Base-by-base conservation (phyloP, 2,888 invertebrate species). In the Eugnorisma glareosa region DNA sequence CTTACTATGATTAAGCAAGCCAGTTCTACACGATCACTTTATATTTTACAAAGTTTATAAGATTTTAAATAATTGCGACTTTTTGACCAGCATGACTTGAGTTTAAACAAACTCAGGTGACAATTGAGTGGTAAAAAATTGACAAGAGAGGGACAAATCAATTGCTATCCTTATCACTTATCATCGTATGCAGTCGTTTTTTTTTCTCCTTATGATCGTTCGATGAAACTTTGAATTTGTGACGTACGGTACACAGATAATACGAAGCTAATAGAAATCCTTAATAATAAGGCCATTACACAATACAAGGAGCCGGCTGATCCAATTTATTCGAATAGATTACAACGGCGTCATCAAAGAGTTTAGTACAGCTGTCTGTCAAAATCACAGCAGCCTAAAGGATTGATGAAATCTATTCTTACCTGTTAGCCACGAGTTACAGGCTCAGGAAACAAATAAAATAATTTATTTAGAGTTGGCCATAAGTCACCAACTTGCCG, bases 311-410 rank as follows among this genome's bases (percentile, higher is more conserved):
- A 75, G 68, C 68, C 67, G 77, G 24, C 75, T 79, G 72, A 81
- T 85, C 73, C 82, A 84, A 88, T 86, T 84, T 86, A 85, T 82
- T 76, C 68, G 73, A 79, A 79, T 79, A 85, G 79, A 86, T 88
- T 84, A 86, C 63, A 67, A 70, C 31, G 45, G 76, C 24, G 40
- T 77, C 68, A 31, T 54, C 76, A 79, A 75, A 73, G 81, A 73
- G 51, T 78, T 79, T 68, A n/a, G 48, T 74, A 68, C 67, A 79
- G 66, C 63, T 75, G 68, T 82, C 69, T 73, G 80, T 73, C 73
- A 64, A 73, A 76, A 87, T 85, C 64, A 72, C 66, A 73, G 54
- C 35, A 73, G 35, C 63, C 70, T 40, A 67, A 45, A 69, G 48
- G 74, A 69, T 57, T 63, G 66, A 68, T 71, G 21, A 35, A 73